These are phyloP conservation scores for Anolis carolinensis DNA, from an alignment of 2,113 vertebrate species.

Conservation along the genomic window DNA sequence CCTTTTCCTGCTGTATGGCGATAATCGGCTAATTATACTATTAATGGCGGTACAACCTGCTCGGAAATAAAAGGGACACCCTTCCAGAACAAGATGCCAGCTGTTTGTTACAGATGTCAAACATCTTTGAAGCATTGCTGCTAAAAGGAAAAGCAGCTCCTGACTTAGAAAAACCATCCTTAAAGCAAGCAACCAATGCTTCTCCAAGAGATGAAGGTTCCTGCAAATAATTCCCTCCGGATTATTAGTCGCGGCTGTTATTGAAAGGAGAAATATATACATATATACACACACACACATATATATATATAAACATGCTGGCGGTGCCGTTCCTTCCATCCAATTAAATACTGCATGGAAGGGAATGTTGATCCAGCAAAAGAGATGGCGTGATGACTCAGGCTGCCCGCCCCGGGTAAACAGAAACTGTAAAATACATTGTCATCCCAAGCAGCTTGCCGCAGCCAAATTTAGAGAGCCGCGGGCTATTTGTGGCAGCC, in stretches of 20 bases:
- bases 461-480: slow-evolving; percentile 16
- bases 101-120: slow-evolving; percentile 86
- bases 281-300: too few species aligned
- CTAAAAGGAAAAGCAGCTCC: slow-evolving; percentile 56
- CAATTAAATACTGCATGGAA: slow-evolving; percentile 42
- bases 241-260: not conserved
- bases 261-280: not conserved
- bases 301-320: not conserved
- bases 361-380: slow-evolving; percentile 47
- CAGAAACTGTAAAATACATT: not conserved
- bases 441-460: not conserved
- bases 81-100: slow-evolving; percentile 81
- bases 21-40: slow-evolving; percentile 89
- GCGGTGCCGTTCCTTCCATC: not conserved
- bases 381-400: slow-evolving; percentile 7
- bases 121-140: slow-evolving; percentile 79
- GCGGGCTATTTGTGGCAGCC: slow-evolving; percentile 30
- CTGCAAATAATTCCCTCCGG: not conserved
- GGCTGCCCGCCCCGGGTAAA: slow-evolving; percentile 28
- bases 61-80: slow-evolving; percentile 81
- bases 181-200: not conserved
- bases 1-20: slow-evolving; percentile 81
- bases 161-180: slow-evolving; percentile 46
- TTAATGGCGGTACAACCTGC: slow-evolving; percentile 88
- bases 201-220: not conserved